Evolutionary conservation across 2,797 vertebrate species (phyloP).

Genomic region (Melopsittacus undulatus): DNA sequence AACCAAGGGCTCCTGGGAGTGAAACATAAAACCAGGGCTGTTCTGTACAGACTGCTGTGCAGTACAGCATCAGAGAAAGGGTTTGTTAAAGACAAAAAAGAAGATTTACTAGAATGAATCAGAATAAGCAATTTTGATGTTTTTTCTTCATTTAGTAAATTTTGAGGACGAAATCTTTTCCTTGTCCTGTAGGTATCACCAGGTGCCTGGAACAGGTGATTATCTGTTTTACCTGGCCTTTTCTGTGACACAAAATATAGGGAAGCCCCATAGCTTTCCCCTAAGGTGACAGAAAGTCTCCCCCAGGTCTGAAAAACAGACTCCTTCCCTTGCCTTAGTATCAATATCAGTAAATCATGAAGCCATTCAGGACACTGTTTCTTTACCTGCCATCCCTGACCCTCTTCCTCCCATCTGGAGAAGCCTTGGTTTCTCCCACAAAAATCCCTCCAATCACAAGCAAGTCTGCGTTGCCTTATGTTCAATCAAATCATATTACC

Average conservation of each 20-base stretch:
- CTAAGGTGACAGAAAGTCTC: neutral
- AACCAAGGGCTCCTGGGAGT: neutral
- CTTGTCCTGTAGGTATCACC: neutral
- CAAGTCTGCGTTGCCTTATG: neutral
- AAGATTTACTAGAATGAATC: neutral
- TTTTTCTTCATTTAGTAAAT: neutral
- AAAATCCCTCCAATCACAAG: neutral
- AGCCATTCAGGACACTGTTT: neutral
- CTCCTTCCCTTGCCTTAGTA: neutral
- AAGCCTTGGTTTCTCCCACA: neutral
- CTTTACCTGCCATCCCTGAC: neutral
- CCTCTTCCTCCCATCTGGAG: neutral
- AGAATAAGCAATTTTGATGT: neutral
- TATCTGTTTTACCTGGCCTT: neutral
- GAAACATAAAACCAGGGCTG: neutral
- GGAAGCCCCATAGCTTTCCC: neutral
- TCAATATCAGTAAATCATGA: neutral
- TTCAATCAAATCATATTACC: conserved; percentile 24
- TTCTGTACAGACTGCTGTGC: neutral
- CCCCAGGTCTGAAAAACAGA: neutral
- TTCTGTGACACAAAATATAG: neutral
- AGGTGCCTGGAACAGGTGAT: neutral
- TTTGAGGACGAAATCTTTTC: neutral
- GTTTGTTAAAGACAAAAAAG: neutral
- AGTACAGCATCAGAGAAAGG: neutral